A percentile compares a stretch with the other conserved stretches of the same genome.
Conservation (phyloP, 2,797 vertebrate species). For the Acanthiza pusilla region DNA sequence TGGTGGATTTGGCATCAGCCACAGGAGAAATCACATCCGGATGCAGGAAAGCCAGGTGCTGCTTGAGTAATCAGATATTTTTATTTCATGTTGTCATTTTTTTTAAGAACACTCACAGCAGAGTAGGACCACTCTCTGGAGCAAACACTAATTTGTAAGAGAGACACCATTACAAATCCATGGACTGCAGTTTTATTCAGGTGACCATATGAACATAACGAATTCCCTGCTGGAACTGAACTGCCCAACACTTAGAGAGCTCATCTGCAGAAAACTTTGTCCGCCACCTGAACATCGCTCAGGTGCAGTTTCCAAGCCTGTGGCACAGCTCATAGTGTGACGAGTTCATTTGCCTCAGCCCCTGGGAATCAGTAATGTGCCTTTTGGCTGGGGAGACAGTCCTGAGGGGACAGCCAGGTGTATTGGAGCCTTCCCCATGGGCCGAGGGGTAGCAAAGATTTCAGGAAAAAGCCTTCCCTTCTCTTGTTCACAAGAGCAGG, state of each 20-base stretch:
- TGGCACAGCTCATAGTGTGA: fast-evolving
- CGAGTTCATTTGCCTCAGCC: neutral
- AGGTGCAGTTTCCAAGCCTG: neutral
- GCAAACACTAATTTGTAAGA: neutral
- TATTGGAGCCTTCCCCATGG: neutral
- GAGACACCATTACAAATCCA: neutral
- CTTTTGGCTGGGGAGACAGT: neutral
- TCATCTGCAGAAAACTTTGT: neutral
- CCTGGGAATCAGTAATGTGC: neutral
- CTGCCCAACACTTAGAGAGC: neutral
- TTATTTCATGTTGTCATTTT: neutral
- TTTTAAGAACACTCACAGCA: neutral
- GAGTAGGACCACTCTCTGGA: neutral
- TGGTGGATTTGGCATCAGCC: neutral
- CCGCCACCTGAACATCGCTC: neutral
- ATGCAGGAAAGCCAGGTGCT: neutral
- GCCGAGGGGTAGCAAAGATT: neutral
- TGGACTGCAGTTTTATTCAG: neutral
- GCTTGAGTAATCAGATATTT: neutral
- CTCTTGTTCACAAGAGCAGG: neutral
- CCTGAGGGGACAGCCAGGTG: fast-evolving
- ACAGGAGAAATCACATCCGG: neutral
- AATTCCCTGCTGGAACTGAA: neutral
- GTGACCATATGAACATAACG: neutral
- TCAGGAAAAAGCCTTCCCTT: neutral